Percentiles rank a stretch among this genome's conserved stretches.
phyloP scores from a whole-genome alignment of 2,888 invertebrate species.

The Alsophila aescularia region DNA sequence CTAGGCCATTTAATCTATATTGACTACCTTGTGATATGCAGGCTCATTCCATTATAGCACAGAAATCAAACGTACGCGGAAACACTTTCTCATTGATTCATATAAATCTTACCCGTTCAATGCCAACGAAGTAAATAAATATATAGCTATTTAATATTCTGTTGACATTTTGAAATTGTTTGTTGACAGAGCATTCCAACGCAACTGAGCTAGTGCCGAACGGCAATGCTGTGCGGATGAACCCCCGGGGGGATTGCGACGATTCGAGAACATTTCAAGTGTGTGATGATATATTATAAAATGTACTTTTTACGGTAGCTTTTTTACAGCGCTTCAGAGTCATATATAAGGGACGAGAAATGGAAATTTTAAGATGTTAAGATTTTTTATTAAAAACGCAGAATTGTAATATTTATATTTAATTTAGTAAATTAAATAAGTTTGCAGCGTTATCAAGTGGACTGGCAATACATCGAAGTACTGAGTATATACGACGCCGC shows the following conservation, averaged over 20 bases:
- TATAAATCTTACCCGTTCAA: background rate
- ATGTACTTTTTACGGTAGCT: conserved; percentile 24
- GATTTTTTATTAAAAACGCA: too few relatives aligned
- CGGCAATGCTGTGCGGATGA: conserved; percentile 62
- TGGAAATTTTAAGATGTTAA: background rate
- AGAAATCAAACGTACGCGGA: background rate
- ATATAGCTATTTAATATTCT: too few relatives aligned
- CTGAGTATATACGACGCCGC: too few relatives aligned
- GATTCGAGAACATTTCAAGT: conserved; percentile 47
- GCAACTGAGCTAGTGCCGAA: conserved; percentile 62
- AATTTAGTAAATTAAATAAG: too few relatives aligned
- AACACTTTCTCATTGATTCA: background rate
- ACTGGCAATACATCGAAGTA: too few relatives aligned
- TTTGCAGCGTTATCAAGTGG: too few relatives aligned
- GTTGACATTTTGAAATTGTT: conserved; percentile 12
- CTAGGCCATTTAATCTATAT: too few relatives aligned
- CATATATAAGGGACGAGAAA: background rate
- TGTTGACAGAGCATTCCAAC: conserved; percentile 64
- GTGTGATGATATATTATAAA: conserved; percentile 64
- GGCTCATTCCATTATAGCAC: background rate
- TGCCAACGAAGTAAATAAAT: background rate
- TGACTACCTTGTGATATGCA: background rate
- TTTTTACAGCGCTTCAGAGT: conserved; percentile 22
- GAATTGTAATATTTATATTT: too few relatives aligned
- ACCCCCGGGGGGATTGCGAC: conserved; percentile 56